Evolutionary conservation across 2,113 vertebrate genomes (phyloP).

Genomic region (Prochilodus magdalenae): DNA sequence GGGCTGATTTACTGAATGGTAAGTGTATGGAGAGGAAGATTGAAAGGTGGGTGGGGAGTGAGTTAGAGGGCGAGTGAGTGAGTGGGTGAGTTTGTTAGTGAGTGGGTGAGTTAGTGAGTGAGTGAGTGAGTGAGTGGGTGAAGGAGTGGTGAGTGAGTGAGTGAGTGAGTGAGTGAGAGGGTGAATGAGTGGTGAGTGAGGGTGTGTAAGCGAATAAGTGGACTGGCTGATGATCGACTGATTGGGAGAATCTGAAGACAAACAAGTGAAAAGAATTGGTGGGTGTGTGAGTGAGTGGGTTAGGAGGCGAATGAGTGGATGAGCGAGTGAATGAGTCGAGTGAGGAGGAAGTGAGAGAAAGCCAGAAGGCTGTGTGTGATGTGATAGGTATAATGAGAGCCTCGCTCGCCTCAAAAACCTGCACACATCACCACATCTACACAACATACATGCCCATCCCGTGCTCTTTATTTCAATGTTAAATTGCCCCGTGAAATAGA

Average conservation of each 20-base stretch:
- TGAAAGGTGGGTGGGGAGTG: conserved; percentile 19
- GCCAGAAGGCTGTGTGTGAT: background rate
- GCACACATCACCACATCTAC: background rate
- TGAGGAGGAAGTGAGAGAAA: background rate
- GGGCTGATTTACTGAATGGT: too few relatives aligned
- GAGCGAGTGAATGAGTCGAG: background rate
- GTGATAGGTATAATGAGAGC: background rate
- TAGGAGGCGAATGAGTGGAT: background rate
- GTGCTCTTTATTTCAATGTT: conserved; percentile 20
- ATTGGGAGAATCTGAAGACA: too few relatives aligned
- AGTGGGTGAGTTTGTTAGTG: too few relatives aligned
- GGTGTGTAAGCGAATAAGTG: too few relatives aligned
- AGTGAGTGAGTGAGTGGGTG: too few relatives aligned
- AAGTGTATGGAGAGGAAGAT: background rate
- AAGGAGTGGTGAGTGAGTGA: too few relatives aligned
- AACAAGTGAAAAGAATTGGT: too few relatives aligned
- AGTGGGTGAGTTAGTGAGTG: too few relatives aligned
- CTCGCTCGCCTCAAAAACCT: background rate
- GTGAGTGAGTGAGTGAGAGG: too few relatives aligned
- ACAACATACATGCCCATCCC: background rate
- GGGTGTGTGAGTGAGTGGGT: conserved; percentile 30
- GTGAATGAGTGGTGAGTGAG: too few relatives aligned
- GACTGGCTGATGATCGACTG: background rate
- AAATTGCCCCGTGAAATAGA: conserved; percentile 38
- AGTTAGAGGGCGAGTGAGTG: background rate